These are phyloP conservation scores for Akabosia matsudoensis DNA, from an alignment of 1,140 invertebrate species.

Conservation along the genomic window DNA sequence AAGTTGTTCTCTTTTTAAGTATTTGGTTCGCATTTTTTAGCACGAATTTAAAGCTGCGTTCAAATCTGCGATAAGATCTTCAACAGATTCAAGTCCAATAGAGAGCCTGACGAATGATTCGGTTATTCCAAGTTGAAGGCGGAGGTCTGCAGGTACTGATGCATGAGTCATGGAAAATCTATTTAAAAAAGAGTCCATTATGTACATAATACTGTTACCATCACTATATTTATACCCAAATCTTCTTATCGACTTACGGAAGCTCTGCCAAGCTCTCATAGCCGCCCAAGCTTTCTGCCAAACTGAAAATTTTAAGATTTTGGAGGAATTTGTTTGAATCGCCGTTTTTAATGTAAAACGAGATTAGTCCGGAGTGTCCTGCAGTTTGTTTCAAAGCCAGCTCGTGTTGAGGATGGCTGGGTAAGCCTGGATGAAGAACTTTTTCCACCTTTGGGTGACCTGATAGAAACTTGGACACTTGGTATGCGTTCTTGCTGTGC, in stretches of 20 bases:
- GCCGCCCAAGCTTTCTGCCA: slow-evolving; percentile 95
- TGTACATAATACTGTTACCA: too few species aligned
- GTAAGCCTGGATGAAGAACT: slow-evolving; percentile 81
- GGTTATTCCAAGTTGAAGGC: slow-evolving; percentile 74
- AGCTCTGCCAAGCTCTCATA: slow-evolving; percentile 80
- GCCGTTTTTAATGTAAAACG: slow-evolving; percentile 77
- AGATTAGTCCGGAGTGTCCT: slow-evolving; percentile 89
- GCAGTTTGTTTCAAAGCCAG: slow-evolving; percentile 76
- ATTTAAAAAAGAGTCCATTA: not conserved
- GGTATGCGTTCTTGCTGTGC: slow-evolving; percentile 74
- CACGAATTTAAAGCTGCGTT: slow-evolving; percentile 63
- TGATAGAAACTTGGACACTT: slow-evolving; percentile 77
- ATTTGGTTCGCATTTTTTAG: too few species aligned
- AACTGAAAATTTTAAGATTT: slow-evolving; percentile 72
- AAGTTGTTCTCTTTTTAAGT: not conserved
- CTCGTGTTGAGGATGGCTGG: slow-evolving; percentile 88
- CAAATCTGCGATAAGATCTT: slow-evolving; percentile 85
- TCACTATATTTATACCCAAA: too few species aligned
- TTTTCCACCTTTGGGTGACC: slow-evolving; percentile 70
- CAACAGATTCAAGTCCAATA: slow-evolving; percentile 81
- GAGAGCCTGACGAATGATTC: slow-evolving; percentile 86
- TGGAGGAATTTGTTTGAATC: slow-evolving; percentile 75
- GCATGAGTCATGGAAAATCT: slow-evolving; percentile 71
- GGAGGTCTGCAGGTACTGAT: slow-evolving; percentile 68
- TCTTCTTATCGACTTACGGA: too few species aligned